phyloP scores from a whole-genome alignment of 92 coral and sea anemone genomes.

The Diadumene lineata region DNA sequence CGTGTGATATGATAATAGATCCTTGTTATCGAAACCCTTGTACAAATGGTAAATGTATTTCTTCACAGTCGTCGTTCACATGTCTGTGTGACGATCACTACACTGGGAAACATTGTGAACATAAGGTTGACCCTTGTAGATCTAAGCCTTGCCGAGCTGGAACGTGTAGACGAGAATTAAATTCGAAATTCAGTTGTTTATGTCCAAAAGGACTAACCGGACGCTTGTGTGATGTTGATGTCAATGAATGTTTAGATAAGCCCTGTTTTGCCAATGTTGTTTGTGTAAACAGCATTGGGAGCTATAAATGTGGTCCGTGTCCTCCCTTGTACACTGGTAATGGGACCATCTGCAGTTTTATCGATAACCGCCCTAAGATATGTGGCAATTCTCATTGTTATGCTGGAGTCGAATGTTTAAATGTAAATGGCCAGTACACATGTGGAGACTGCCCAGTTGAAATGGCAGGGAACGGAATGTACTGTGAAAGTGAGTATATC shows the following conservation, averaged over 20 bases:
- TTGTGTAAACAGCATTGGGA: constrained; percentile 47
- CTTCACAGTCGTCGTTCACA: constrained; percentile 31
- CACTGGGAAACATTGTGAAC: constrained; percentile 62
- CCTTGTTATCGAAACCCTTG: constrained; percentile 76
- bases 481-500: constrained; percentile 61
- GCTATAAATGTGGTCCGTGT: constrained; percentile 74
- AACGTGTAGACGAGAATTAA: constrained; percentile 24
- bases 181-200: constrained; percentile 42
- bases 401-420: constrained; percentile 63
- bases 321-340: constrained; percentile 76
- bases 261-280: constrained; percentile 51
- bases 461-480: constrained; percentile 75
- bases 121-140: constrained; percentile 47
- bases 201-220: constrained; percentile 71
- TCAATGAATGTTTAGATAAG: constrained; percentile 44
- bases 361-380: constrained; percentile 1
- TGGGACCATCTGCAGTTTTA: constrained; percentile 53
- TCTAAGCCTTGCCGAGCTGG: constrained; percentile 64
- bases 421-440: constrained; percentile 38
- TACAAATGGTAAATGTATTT: constrained; percentile 54
- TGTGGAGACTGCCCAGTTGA: constrained; percentile 83
- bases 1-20: constrained; percentile 49
- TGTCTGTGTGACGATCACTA: constrained; percentile 60
- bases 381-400: constrained; percentile 60
- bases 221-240: constrained; percentile 40